A percentile compares a stretch with the other conserved stretches of the same genome.
phyloP scores from a whole-genome alignment of 2,888 invertebrate genomes.

The Drymonia ruficornis region DNA sequence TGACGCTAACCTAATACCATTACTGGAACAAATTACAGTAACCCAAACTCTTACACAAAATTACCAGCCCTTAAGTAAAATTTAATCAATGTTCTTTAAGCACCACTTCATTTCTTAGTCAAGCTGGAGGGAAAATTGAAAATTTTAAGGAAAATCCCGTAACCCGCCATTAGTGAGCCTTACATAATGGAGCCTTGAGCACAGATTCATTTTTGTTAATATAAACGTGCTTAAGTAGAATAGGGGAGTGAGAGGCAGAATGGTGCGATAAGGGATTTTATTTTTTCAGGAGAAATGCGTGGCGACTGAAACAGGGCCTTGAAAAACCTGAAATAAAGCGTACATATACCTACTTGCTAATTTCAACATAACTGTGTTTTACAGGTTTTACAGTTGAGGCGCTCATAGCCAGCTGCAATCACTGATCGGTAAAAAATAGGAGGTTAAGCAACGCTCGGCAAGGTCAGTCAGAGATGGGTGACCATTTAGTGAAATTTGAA shows the following conservation, averaged over 20 bases:
- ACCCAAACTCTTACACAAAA: background rate
- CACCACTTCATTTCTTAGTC: constrained; percentile 15
- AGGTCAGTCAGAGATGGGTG: too few species aligned
- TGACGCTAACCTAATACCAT: too few species aligned
- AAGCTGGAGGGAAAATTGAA: constrained; percentile 23
- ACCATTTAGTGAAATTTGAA: too few species aligned
- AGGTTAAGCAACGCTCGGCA: too few species aligned
- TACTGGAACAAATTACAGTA: too few species aligned
- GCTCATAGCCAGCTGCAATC: too few species aligned
- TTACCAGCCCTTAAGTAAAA: background rate
- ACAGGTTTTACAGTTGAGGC: too few species aligned
- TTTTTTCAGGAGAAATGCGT: background rate
- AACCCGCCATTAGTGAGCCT: background rate
- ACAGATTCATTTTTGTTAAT: constrained; percentile 25
- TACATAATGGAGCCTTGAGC: constrained; percentile 22
- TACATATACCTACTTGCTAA: too few species aligned
- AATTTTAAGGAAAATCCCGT: constrained; percentile 16
- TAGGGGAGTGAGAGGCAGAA: constrained; percentile 2
- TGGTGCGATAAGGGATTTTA: too few species aligned
- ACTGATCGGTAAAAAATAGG: too few species aligned
- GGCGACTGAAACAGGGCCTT: background rate
- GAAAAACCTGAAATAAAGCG: too few species aligned
- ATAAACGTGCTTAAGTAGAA: constrained; percentile 14
- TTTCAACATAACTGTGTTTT: too few species aligned
- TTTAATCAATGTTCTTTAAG: constrained; percentile 13